These are phyloP conservation scores for Eilema griseolum DNA, from an alignment of 2,888 invertebrate species.

Conservation along the genomic window DNA sequence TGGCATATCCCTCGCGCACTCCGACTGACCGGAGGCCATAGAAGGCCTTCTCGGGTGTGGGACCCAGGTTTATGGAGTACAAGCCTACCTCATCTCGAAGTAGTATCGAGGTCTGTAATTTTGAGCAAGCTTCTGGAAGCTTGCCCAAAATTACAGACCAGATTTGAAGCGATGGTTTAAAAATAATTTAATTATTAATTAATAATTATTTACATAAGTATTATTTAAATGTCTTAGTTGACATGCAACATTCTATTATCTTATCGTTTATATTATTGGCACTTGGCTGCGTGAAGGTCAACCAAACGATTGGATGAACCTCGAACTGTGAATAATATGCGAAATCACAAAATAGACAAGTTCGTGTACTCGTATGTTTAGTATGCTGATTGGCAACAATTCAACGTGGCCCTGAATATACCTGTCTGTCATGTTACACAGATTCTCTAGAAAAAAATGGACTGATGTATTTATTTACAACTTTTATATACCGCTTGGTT, in stretches of 20 bases:
- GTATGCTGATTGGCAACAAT: not conserved
- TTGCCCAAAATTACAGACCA: not conserved
- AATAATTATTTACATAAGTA: slow-evolving; percentile 24
- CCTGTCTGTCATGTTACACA: not conserved
- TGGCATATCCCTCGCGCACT: too few species aligned
- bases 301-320: slow-evolving; percentile 44
- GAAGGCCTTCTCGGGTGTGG: too few species aligned
- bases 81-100: too few species aligned
- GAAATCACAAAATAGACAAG: slow-evolving; percentile 7
- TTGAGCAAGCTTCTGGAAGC: too few species aligned
- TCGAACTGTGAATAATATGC: slow-evolving; percentile 32
- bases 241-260: slow-evolving; percentile 35
- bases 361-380: slow-evolving; percentile 1
- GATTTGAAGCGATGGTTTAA: not conserved
- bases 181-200: slow-evolving; percentile 21
- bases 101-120: too few species aligned
- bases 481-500: too few species aligned
- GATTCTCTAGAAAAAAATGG: not conserved
- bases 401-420: not conserved
- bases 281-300: slow-evolving; percentile 58
- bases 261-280: slow-evolving; percentile 50
- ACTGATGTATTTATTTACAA: not conserved
- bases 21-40: too few species aligned
- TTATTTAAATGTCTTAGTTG: slow-evolving; percentile 28
- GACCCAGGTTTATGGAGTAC: too few species aligned